These are phyloP conservation scores for Drosophila multiciliata DNA, from an alignment of 2,888 invertebrate species.

Conservation along the genomic window DNA sequence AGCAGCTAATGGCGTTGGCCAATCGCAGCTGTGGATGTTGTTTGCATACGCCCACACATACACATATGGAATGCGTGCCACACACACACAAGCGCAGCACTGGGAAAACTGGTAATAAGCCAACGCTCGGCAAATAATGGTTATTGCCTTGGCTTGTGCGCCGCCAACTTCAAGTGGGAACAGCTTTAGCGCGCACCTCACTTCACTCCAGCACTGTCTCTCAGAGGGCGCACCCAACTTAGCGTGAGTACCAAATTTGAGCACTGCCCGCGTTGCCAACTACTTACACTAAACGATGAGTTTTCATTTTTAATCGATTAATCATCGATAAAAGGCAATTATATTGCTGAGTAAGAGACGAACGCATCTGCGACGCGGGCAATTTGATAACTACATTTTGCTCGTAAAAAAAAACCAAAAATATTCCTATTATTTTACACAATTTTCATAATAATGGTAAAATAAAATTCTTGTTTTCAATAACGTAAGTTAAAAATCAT, in stretches of 20 bases:
- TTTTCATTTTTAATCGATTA: neutral
- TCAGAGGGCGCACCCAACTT: constrained; percentile 17
- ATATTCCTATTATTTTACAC: neutral
- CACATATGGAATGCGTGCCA: constrained; percentile 11
- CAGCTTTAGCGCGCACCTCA: constrained; percentile 12
- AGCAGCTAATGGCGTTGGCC: constrained; percentile 22
- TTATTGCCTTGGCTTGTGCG: neutral
- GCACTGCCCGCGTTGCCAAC: constrained; percentile 45
- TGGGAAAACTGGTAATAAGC: constrained; percentile 25
- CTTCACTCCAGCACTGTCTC: constrained; percentile 9
- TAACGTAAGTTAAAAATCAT: neutral
- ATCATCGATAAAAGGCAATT: neutral
- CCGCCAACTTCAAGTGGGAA: constrained; percentile 45
- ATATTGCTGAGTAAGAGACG: neutral
- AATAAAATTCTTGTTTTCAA: neutral
- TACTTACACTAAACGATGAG: neutral
- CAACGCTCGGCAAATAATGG: constrained; percentile 35
- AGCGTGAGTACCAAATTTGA: constrained; percentile 1
- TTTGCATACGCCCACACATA: constrained; percentile 46
- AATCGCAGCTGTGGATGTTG: constrained; percentile 50
- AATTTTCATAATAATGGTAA: neutral
- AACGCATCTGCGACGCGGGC: neutral
- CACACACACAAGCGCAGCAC: neutral
- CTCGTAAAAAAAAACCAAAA: neutral
- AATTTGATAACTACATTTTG: neutral